Evolutionary conservation across 1,140 invertebrate species (phyloP).

Genomic region (Lordiphosa stackelbergi): DNA sequence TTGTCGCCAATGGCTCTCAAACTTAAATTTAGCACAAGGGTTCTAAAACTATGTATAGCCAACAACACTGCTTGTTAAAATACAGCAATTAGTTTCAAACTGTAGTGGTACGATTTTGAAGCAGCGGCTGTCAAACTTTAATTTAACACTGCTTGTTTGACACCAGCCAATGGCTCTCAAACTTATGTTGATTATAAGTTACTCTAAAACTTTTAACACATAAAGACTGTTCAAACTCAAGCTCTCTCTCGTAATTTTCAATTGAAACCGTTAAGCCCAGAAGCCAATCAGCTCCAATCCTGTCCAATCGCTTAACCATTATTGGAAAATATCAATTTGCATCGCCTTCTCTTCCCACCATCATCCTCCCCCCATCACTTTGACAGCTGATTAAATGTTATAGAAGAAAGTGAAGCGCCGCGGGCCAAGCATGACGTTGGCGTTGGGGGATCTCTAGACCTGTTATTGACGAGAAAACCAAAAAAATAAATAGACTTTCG

Average conservation of each 20-base stretch:
- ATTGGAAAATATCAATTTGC: slow-evolving; percentile 62
- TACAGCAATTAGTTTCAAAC: slow-evolving; percentile 31
- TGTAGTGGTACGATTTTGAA: no score
- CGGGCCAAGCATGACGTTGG: slow-evolving; percentile 40
- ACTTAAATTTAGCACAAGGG: slow-evolving; percentile 1
- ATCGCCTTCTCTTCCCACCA: slow-evolving; percentile 10
- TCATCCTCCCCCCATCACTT: no score
- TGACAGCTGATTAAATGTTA: no score
- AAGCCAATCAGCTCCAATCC: slow-evolving; percentile 23
- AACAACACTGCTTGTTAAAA: slow-evolving; percentile 21
- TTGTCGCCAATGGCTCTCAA: not conserved
- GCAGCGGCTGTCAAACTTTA: slow-evolving; percentile 15
- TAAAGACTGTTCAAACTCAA: no score
- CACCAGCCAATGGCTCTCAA: no score
- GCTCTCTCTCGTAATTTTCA: no score
- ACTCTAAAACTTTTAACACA: no score
- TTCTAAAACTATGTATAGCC: not conserved
- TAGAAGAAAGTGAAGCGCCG: slow-evolving; percentile 45
- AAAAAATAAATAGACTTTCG: slow-evolving; percentile 46
- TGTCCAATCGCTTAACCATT: slow-evolving; percentile 40
- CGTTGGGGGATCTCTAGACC: slow-evolving; percentile 11
- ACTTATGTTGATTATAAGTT: no score
- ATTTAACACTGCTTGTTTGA: no score
- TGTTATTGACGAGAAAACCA: slow-evolving; percentile 14
- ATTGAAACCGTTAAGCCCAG: slow-evolving; percentile 3